Percentiles rank a stretch among this genome's conserved stretches.
phyloP scores from a whole-genome alignment of 1,140 invertebrate species.

The Bombus pascuorum region DNA sequence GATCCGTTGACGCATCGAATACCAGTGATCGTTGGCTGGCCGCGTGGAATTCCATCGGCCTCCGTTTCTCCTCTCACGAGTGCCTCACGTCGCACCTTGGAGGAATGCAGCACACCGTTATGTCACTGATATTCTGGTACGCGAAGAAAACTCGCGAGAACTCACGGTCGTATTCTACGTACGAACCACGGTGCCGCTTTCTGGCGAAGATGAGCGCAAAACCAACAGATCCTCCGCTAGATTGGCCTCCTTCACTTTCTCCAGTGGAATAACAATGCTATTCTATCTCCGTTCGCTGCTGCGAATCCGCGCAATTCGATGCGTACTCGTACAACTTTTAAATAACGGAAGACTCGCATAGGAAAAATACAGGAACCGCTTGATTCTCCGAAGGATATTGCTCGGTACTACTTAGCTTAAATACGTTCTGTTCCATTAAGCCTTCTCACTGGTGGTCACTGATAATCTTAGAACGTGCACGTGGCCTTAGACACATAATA shows the following conservation, averaged over 20 bases:
- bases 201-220: conserved; percentile 41
- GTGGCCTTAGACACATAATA: no score
- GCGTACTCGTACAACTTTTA: no score
- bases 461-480: no score
- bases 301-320: background rate
- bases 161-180: conserved; percentile 1
- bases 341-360: background rate
- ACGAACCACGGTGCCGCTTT: conserved; percentile 26
- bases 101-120: conserved; percentile 67
- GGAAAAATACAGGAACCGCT: no score
- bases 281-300: background rate
- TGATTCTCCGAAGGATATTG: no score
- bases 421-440: no score
- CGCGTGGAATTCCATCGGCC: conserved; percentile 12
- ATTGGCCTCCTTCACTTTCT: conserved; percentile 62
- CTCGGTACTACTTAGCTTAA: no score
- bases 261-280: conserved; percentile 53
- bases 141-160: conserved; percentile 40
- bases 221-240: conserved; percentile 44
- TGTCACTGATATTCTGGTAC: conserved; percentile 60
- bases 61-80: conserved; percentile 30
- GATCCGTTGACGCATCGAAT: background rate
- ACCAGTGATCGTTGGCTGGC: background rate
- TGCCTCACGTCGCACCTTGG: conserved; percentile 3
- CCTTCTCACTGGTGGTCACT: no score